These are phyloP conservation scores for Cardinalis cardinalis DNA, from an alignment of 2,113 vertebrate genomes.

Conservation along the genomic window DNA sequence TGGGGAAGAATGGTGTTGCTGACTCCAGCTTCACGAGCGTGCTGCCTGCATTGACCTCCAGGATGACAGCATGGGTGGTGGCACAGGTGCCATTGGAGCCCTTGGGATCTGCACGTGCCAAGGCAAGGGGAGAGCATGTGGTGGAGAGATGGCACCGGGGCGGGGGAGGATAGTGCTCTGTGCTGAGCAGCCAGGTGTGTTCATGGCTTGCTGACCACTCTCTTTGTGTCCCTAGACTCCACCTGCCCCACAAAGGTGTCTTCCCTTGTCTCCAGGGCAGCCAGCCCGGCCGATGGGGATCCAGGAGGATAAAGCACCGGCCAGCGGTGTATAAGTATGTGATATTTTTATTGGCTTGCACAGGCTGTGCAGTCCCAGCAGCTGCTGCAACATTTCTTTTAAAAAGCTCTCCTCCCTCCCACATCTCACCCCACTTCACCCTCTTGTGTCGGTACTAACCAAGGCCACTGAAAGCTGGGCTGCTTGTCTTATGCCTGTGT, in stretches of 20 bases:
- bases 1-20: background rate
- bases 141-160: background rate
- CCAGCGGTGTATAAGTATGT: slow-evolving; percentile 69
- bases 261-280: slow-evolving; percentile 58
- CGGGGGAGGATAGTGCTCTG: background rate
- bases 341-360: slow-evolving; percentile 51
- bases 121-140: background rate
- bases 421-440: background rate
- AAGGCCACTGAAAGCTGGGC: background rate
- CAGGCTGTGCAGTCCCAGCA: slow-evolving; percentile 37
- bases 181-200: background rate
- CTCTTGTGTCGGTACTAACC: slow-evolving; percentile 11
- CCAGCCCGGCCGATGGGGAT: slow-evolving; percentile 38
- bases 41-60: background rate
- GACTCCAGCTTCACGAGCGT: background rate
- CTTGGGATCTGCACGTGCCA: background rate
- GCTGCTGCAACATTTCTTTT: background rate
- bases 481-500: background rate
- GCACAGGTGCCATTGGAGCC: accelerated
- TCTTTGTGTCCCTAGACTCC: slow-evolving; percentile 67
- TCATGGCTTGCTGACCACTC: slow-evolving; percentile 42
- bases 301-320: slow-evolving; percentile 67
- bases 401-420: slow-evolving; percentile 1
- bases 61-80: background rate
- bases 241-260: slow-evolving; percentile 62